phyloP scores from a whole-genome alignment of 2,113 vertebrate species.

The Daubentonia madagascariensis region DNA sequence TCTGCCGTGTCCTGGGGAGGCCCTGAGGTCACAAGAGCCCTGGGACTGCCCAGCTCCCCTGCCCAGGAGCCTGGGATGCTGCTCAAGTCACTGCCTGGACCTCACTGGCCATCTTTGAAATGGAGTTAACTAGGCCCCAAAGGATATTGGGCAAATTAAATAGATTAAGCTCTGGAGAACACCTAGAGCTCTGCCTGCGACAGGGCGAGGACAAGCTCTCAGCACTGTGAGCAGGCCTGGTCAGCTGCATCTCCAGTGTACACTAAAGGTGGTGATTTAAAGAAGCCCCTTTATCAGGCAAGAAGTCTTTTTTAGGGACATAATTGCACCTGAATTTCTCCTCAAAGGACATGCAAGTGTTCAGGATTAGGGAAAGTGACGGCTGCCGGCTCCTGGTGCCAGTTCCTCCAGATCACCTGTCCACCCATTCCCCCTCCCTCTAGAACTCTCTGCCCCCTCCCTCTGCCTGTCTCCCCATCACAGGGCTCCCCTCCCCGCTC shows the following conservation, averaged over 20 bases:
- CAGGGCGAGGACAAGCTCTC: too few relatives aligned
- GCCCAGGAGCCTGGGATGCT: neutral
- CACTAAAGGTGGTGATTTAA: too few relatives aligned
- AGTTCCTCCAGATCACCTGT: neutral
- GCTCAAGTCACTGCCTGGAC: neutral
- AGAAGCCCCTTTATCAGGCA: neutral
- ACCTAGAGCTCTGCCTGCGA: neutral
- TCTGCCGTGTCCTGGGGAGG: rapidly evolving
- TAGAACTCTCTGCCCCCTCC: neutral
- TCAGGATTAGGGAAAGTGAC: neutral
- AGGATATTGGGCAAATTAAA: neutral
- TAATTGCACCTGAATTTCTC: neutral
- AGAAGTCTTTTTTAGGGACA: neutral
- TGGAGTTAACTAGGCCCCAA: neutral
- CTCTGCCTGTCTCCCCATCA: neutral
- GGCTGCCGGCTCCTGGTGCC: neutral
- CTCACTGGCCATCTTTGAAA: neutral
- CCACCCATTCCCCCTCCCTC: neutral
- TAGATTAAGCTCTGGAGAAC: rapidly evolving
- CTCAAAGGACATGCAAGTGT: neutral
- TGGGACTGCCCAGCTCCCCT: neutral
- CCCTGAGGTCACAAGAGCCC: neutral
- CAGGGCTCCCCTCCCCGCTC: neutral
- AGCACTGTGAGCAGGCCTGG: neutral
- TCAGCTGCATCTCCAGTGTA: neutral